Evolutionary conservation across 2,113 vertebrate genomes (phyloP).

Genomic region (Trematomus loennbergii): DNA sequence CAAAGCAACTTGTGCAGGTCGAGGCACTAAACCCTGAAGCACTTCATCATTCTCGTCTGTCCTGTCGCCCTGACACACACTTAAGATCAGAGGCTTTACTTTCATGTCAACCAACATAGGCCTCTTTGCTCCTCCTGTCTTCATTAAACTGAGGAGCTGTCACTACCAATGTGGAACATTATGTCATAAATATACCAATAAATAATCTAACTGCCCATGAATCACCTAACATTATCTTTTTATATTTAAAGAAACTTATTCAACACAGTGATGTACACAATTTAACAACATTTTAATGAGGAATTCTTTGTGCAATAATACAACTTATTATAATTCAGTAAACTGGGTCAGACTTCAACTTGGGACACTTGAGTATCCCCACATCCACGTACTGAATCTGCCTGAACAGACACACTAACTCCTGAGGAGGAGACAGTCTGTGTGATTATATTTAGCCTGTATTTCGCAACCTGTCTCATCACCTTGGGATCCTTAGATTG

Average conservation of each 20-base stretch:
- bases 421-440: conserved; percentile 22
- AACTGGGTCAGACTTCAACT: conserved; percentile 22
- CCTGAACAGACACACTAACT: conserved; percentile 20
- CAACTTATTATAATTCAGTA: conserved; percentile 27
- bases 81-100: conserved; percentile 24
- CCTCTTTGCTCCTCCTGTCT: not conserved
- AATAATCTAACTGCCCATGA: not conserved
- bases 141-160: not conserved
- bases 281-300: not conserved
- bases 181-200: not conserved
- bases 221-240: not conserved
- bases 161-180: not conserved
- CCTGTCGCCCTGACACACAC: conserved; percentile 16
- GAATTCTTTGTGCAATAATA: not conserved
- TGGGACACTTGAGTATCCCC: conserved; percentile 25
- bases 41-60: conserved; percentile 22
- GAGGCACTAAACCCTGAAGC: conserved; percentile 15
- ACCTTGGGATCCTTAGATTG: conserved; percentile 32
- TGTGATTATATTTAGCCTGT: conserved; percentile 18
- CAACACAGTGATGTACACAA: too few relatives aligned
- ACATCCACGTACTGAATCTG: conserved; percentile 41
- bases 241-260: not conserved
- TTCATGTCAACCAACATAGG: conserved; percentile 1
- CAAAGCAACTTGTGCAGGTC: conserved; percentile 6
- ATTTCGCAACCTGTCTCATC: conserved; percentile 54